Base-by-base conservation (phyloP, 2,888 invertebrate species). In the Diploptera punctata region DNA sequence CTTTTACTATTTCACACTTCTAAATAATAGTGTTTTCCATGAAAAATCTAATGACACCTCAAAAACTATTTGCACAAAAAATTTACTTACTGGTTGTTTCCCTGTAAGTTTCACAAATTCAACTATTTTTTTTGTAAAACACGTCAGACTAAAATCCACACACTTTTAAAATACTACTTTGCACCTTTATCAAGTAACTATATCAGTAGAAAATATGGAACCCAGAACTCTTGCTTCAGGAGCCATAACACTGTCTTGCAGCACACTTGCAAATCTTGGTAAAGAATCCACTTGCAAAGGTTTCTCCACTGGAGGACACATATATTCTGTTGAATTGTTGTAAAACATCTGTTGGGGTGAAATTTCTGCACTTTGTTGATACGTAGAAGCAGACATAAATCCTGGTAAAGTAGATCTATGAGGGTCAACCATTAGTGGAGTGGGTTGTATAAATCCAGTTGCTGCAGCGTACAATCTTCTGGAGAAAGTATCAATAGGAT, bases 401-500 rank as follows among this genome's bases (percentile, higher is more conserved):
- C 7, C 7, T 38, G 7, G 38, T 38, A 38, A 38, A 38, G 13
- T 24, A 2, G 19, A 9, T 13, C 13, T 3, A 5, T 24, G 52
- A 52, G 24, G 10, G 9, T 24, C 52, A 24, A 9, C 5, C 1
- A 18, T 18, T 2, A 18, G 1, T 19, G 7, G n/a, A 9, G 7
- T 18, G 3, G 60, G 13, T 4, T 16, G 33, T 19, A 61, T 26
- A 21, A 3, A n/a, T 24, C 24, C 13, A 3, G 60, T n/a, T 1
- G 62, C 47, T 31, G 57, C 54, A 4, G 19, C 72, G 61, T 68
- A 68, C 31, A 72, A 19, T 5, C 72, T 47, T 18, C 70, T 70
- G 24, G 67, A 60, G 47, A 70, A 70, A 18, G 67, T 60, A 29
- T 73, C 70, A 57, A 67, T 65, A 7, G 73, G 65, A 26, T 73